Conservation (phyloP, 2,888 invertebrate species). For the Prenolepis imparis region DNA sequence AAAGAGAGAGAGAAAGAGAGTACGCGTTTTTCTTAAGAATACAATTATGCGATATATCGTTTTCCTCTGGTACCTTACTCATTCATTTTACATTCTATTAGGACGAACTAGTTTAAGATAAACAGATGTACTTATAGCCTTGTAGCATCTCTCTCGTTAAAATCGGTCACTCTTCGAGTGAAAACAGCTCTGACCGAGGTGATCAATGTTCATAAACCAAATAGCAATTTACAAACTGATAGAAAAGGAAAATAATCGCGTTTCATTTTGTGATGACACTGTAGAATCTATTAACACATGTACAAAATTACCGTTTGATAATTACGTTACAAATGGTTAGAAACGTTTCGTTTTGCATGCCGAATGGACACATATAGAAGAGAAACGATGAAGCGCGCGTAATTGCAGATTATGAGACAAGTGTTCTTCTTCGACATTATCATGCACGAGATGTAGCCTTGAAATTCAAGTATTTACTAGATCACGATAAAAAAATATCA, state of each 20-base stretch:
- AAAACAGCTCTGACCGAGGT: not conserved
- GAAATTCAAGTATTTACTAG: not conserved
- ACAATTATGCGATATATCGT: slow-evolving; percentile 58
- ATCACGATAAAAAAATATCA: not conserved
- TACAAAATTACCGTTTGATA: slow-evolving; percentile 75
- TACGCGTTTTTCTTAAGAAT: slow-evolving; percentile 56
- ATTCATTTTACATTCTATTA: slow-evolving; percentile 17
- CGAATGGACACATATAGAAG: not conserved
- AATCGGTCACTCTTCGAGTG: not conserved
- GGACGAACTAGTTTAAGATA: slow-evolving; percentile 21
- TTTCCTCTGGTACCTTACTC: not conserved
- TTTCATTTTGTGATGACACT: not conserved
- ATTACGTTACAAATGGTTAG: slow-evolving; percentile 9
- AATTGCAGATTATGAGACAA: slow-evolving; percentile 26
- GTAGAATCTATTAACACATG: slow-evolving; percentile 80
- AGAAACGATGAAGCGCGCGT: not conserved
- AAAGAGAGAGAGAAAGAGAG: slow-evolving; percentile 54
- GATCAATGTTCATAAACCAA: not conserved
- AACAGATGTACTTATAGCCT: slow-evolving; percentile 39
- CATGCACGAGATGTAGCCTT: slow-evolving; percentile 15
- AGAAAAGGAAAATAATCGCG: slow-evolving; percentile 10
- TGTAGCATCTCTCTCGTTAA: not conserved
- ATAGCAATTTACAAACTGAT: slow-evolving; percentile 27
- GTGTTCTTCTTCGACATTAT: not conserved
- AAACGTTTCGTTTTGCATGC: not conserved